These are phyloP conservation scores for Stegodyphus dumicola DNA, from an alignment of 1,140 invertebrate genomes.

Conservation along the genomic window DNA sequence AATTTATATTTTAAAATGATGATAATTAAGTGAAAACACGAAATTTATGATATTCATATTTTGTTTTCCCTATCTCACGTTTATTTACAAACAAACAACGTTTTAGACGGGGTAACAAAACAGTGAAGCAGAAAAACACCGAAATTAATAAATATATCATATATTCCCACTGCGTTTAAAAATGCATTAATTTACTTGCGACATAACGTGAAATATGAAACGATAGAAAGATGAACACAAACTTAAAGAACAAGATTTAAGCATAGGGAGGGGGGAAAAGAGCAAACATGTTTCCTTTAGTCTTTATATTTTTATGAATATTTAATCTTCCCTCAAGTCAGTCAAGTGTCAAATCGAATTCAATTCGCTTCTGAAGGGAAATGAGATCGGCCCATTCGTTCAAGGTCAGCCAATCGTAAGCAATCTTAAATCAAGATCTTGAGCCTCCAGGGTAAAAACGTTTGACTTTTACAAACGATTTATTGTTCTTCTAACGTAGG, in stretches of 20 bases:
- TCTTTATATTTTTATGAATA: conserved; percentile 12
- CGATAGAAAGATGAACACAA: neutral
- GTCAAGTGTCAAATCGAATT: conserved; percentile 51
- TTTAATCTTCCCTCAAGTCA: conserved; percentile 30
- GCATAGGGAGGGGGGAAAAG: neutral
- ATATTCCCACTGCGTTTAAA: too few relatives aligned
- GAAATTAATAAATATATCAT: too few relatives aligned
- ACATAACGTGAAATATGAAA: neutral
- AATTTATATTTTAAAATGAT: too few relatives aligned
- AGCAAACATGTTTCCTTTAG: neutral
- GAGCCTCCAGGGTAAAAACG: neutral
- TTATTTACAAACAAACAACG: neutral
- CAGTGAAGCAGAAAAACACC: too few relatives aligned
- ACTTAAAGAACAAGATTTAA: neutral
- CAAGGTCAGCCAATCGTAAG: conserved; percentile 31
- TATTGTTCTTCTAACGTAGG: conserved; percentile 9
- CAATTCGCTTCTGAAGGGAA: conserved; percentile 35
- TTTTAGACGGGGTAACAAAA: neutral
- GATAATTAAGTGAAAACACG: too few relatives aligned
- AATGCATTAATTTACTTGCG: too few relatives aligned
- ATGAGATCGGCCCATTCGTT: conserved; percentile 23
- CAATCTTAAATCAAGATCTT: conserved; percentile 15
- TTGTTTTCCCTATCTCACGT: neutral
- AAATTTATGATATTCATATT: too few relatives aligned
- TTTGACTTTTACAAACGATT: conserved; percentile 21